Evolutionary conservation across 2,888 invertebrate genomes (phyloP).

Genomic region (Nycteola revayana): DNA sequence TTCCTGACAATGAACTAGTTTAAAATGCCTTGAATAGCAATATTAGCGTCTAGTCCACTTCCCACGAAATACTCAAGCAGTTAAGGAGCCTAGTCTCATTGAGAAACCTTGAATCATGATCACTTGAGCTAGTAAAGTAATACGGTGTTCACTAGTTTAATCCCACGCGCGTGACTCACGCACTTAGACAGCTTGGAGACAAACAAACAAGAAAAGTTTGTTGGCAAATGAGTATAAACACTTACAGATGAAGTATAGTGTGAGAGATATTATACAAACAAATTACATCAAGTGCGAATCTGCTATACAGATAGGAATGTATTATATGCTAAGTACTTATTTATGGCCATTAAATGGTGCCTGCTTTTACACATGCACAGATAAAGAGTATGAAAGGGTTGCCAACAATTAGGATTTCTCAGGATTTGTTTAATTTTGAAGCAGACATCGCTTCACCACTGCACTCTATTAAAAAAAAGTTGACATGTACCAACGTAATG

Average conservation of each 20-base stretch:
- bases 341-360: no score
- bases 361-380: no score
- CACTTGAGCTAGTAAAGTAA: slow-evolving; percentile 23
- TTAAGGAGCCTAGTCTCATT: slow-evolving; percentile 16
- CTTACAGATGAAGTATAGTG: slow-evolving; percentile 18
- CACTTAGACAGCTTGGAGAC: slow-evolving; percentile 62
- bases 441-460: no score
- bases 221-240: slow-evolving; percentile 32
- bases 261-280: slow-evolving; percentile 14
- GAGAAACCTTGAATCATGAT: slow-evolving; percentile 37
- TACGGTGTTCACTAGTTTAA: slow-evolving; percentile 34
- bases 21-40: slow-evolving; percentile 5
- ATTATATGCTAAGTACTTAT: no score
- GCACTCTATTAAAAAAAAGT: no score
- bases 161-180: slow-evolving; percentile 67
- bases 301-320: slow-evolving; percentile 7
- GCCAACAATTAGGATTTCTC: no score
- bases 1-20: no score
- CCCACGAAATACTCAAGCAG: slow-evolving; percentile 22
- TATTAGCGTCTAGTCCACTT: slow-evolving; percentile 21
- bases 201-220: slow-evolving; percentile 47
- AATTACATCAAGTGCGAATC: slow-evolving; percentile 18
- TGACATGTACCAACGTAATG: no score
- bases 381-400: no score
- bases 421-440: no score